Evolutionary conservation across 2,113 vertebrate genomes (phyloP).

Genomic region (Nematolebias whitei): DNA sequence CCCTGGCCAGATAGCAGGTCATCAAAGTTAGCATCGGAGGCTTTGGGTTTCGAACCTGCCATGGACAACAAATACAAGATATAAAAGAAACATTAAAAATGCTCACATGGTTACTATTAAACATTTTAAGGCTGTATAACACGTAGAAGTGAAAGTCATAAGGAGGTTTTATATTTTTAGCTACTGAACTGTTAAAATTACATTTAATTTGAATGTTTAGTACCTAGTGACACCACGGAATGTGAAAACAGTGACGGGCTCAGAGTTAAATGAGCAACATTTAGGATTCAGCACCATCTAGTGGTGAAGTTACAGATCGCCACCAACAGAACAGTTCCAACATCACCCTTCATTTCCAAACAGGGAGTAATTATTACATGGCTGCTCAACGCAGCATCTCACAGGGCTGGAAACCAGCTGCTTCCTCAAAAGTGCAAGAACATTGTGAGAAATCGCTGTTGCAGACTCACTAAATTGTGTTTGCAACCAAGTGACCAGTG

Average conservation of each 20-base stretch:
- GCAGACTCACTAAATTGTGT: no score
- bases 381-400: no score
- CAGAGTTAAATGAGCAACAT: neutral
- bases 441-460: no score
- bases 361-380: no score
- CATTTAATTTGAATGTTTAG: no score
- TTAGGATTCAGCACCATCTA: neutral
- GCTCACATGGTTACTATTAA: neutral
- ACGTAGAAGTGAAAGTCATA: neutral
- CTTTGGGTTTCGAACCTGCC: constrained; percentile 88
- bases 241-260: neutral
- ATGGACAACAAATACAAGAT: constrained; percentile 1
- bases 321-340: neutral
- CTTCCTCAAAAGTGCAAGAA: no score
- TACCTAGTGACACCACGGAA: neutral
- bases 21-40: constrained; percentile 88
- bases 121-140: neutral
- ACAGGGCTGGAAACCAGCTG: no score
- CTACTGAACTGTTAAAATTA: no score
- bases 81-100: neutral
- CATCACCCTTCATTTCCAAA: neutral
- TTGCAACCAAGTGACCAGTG: no score
- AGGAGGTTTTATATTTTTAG: neutral
- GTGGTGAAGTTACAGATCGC: neutral
- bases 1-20: constrained; percentile 95